Conservation (phyloP, 2,888 invertebrate species). For the Alcis repandata region DNA sequence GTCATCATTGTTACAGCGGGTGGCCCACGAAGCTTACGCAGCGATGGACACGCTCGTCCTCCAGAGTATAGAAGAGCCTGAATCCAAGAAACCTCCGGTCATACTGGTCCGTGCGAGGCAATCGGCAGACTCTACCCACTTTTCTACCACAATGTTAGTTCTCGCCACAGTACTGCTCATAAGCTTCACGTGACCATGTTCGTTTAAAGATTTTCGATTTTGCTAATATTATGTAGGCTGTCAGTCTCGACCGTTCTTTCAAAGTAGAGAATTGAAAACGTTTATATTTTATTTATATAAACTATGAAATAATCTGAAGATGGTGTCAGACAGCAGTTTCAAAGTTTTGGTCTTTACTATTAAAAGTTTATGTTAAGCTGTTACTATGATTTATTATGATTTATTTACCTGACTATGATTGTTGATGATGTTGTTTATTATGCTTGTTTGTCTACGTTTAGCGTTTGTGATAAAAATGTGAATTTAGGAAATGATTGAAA, state of each 20-base stretch:
- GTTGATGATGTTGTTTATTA: background rate
- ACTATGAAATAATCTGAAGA: constrained; percentile 1
- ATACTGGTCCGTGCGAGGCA: constrained; percentile 43
- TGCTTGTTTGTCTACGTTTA: background rate
- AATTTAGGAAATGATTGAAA: constrained; percentile 14
- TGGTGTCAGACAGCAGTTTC: background rate
- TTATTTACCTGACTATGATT: constrained; percentile 6
- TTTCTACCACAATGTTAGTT: background rate
- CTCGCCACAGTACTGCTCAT: constrained; percentile 4
- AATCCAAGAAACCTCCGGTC: constrained; percentile 44
- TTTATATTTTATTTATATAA: background rate
- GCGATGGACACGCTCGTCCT: constrained; percentile 76
- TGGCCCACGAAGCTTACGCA: constrained; percentile 78
- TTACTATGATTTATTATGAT: constrained; percentile 22
- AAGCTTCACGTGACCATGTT: constrained; percentile 14
- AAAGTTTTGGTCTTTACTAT: constrained; percentile 2
- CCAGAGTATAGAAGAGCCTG: constrained; percentile 57
- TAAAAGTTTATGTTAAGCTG: constrained; percentile 18
- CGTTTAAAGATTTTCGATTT: background rate
- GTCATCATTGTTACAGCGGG: constrained; percentile 62
- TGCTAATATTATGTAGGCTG: background rate
- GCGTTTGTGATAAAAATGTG: constrained; percentile 15
- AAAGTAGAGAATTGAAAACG: background rate
- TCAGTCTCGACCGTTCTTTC: background rate
- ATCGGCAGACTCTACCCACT: background rate